A percentile compares a stretch with the other conserved stretches of the same genome.
Evolutionary conservation across 1,140 invertebrate species (phyloP).

Genomic region (Acyrthosiphon pisum): DNA sequence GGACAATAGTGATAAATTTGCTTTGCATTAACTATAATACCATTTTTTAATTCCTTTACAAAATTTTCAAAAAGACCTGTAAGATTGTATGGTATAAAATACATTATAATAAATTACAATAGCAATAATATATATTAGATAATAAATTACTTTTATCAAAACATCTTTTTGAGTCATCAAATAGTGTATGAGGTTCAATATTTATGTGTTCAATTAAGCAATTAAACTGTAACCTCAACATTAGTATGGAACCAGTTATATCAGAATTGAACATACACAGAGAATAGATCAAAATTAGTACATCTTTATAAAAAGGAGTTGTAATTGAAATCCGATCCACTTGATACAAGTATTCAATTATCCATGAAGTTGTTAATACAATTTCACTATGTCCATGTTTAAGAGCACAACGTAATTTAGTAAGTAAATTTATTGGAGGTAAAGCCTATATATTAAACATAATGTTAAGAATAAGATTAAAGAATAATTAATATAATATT

Average conservation of each 20-base stretch:
- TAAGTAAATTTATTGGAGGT: constrained; percentile 39
- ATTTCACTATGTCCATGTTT: constrained; percentile 8
- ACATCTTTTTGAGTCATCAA: not conserved
- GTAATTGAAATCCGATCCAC: constrained; percentile 48
- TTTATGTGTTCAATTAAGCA: constrained; percentile 37
- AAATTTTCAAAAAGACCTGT: not conserved
- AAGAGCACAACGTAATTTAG: constrained; percentile 31
- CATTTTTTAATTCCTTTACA: constrained; percentile 14
- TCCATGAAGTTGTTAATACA: constrained; percentile 41
- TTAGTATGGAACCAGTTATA: not conserved
- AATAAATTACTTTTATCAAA: constrained; percentile 31
- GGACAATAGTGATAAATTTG: constrained; percentile 51
- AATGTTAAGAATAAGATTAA: not conserved
- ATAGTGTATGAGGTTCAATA: constrained; percentile 37
- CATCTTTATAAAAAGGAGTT: constrained; percentile 35
- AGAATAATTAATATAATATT: not conserved
- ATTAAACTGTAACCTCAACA: constrained; percentile 47
- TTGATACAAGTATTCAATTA: constrained; percentile 52
- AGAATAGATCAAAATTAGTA: constrained; percentile 38
- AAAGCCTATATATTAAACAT: not conserved
- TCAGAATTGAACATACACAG: not conserved
- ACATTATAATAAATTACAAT: not conserved
- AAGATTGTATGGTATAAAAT: not conserved
- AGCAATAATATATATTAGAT: not conserved
- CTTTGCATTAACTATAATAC: not conserved